A percentile compares a stretch with the other conserved stretches of the same genome.
Evolutionary conservation across 2,797 vertebrate genomes (phyloP).

Genomic region (Chromobotia macracanthus): DNA sequence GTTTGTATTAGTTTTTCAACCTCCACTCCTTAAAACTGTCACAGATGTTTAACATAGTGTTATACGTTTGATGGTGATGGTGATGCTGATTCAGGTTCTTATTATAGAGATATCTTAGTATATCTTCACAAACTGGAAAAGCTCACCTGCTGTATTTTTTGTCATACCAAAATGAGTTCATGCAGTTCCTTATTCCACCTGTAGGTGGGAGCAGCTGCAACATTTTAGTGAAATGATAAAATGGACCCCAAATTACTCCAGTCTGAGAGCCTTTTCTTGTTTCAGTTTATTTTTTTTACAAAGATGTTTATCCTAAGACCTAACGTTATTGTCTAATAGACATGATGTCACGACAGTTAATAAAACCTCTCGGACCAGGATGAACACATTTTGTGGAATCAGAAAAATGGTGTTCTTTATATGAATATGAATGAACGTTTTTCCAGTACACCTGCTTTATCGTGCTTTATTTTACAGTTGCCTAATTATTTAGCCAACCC

Average conservation of each 20-base stretch:
- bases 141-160: neutral
- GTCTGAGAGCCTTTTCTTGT: constrained; percentile 11
- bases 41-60: neutral
- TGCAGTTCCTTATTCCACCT: constrained; percentile 67
- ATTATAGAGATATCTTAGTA: neutral
- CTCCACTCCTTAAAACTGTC: neutral
- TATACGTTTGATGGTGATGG: no score
- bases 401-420: neutral
- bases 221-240: constrained; percentile 65
- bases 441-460: neutral
- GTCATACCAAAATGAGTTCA: constrained; percentile 35
- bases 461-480: constrained; percentile 46
- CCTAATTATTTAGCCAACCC: constrained; percentile 43
- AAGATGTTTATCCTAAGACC: neutral
- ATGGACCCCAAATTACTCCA: constrained; percentile 1
- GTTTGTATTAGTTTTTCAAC: neutral
- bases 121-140: neutral
- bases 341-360: neutral
- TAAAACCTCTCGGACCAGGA: neutral
- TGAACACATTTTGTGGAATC: neutral
- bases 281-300: neutral
- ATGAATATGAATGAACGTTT: neutral
- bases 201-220: constrained; percentile 91
- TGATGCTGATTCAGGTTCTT: no score
- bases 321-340: neutral